phyloP scores from a whole-genome alignment of 2,113 vertebrate genomes.

The Pipa parva region DNA sequence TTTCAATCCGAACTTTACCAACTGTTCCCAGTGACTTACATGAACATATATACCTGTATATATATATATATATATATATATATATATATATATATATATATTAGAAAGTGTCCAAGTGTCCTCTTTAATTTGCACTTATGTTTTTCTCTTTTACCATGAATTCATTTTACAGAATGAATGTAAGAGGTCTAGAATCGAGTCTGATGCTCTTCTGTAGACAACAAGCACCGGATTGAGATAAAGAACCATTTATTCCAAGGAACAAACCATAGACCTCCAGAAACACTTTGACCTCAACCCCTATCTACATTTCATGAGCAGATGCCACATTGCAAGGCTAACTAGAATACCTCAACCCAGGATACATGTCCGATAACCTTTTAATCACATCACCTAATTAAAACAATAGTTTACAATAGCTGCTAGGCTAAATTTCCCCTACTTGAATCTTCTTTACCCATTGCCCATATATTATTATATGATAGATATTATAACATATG shows the following conservation, averaged over 20 bases:
- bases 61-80: too few species aligned
- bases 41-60: too few species aligned
- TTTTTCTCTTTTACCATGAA: neutral
- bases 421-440: too few species aligned
- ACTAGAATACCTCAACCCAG: neutral
- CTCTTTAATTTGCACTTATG: neutral
- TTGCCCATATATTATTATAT: too few species aligned
- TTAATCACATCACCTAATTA: too few species aligned
- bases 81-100: too few species aligned
- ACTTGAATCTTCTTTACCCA: too few species aligned
- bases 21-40: too few species aligned
- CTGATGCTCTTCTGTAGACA: neutral
- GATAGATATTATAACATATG: too few species aligned
- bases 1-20: too few species aligned
- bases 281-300: conserved; percentile 4
- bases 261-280: conserved; percentile 6
- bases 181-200: neutral
- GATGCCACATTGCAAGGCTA: neutral
- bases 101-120: too few species aligned
- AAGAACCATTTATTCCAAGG: neutral
- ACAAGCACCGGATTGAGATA: neutral
- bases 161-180: neutral
- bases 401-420: too few species aligned
- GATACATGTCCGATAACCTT: conserved; percentile 9
- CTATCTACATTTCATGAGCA: conserved; percentile 2